Evolutionary conservation across 2,797 vertebrate species (phyloP).

Genomic region (Pipistrellus pipistrellus): DNA sequence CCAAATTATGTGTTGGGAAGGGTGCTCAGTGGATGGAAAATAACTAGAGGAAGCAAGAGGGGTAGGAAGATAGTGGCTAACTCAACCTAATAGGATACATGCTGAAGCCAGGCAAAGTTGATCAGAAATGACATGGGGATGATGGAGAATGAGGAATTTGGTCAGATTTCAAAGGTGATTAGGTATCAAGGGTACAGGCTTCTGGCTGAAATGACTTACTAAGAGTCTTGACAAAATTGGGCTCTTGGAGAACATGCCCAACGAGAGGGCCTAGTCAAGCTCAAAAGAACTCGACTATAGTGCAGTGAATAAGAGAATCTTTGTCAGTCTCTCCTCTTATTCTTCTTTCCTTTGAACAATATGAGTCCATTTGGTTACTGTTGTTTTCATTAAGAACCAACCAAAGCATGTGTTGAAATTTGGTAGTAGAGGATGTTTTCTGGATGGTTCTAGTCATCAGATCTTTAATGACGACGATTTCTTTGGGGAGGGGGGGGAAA

Average conservation of each 20-base stretch:
- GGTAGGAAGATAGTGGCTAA: not conserved
- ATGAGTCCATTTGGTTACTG: not conserved
- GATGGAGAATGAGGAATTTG: not conserved
- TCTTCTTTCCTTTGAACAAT: not conserved
- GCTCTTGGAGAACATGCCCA: not conserved
- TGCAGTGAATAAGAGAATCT: not conserved
- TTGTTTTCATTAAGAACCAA: not conserved
- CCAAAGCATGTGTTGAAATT: not conserved
- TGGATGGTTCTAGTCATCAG: not conserved
- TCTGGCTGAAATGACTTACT: not conserved
- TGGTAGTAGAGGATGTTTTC: not conserved
- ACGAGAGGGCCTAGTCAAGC: not conserved
- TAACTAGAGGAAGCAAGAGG: not conserved
- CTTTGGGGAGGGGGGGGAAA: not conserved
- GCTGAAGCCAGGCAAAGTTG: not conserved
- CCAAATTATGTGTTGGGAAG: not conserved
- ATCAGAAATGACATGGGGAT: not conserved
- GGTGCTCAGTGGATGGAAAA: not conserved
- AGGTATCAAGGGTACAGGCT: not conserved
- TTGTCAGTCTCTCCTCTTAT: not conserved
- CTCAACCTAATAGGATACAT: not conserved
- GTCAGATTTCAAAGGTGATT: not conserved
- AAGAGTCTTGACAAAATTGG: conserved; percentile 1
- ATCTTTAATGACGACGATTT: not conserved
- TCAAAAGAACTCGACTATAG: not conserved